These are phyloP conservation scores for Planococcus citri DNA, from an alignment of 1,140 invertebrate genomes.

Conservation along the genomic window DNA sequence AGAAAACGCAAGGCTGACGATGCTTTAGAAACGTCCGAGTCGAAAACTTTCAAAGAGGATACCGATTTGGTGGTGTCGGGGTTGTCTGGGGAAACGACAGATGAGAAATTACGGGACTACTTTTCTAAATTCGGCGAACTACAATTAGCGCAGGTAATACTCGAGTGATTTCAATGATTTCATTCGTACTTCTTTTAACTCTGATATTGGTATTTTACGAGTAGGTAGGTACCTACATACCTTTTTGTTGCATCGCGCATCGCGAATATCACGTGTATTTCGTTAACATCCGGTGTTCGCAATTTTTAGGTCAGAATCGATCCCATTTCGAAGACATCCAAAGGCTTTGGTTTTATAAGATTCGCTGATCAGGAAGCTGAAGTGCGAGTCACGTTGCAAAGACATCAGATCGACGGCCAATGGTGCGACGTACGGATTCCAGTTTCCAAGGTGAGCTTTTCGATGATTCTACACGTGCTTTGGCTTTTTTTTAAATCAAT, in stretches of 20 bases:
- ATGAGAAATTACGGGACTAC: constrained; percentile 57
- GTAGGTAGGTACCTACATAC: no score
- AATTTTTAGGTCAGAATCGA: constrained; percentile 65
- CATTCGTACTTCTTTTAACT: no score
- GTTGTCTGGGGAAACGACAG: constrained; percentile 62
- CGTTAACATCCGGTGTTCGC: background rate
- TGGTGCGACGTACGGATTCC: constrained; percentile 97
- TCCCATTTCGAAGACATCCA: constrained; percentile 83
- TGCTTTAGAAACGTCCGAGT: background rate
- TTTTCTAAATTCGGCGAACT: constrained; percentile 66
- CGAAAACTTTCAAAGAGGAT: constrained; percentile 23
- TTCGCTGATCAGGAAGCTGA: constrained; percentile 83
- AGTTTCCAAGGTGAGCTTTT: constrained; percentile 23
- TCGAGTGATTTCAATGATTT: no score
- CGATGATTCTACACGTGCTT: no score
- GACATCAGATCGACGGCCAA: constrained; percentile 88
- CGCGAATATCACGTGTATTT: no score
- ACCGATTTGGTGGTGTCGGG: constrained; percentile 70
- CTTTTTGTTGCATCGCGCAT: no score
- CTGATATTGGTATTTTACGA: no score
- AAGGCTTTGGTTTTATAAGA: constrained; percentile 94
- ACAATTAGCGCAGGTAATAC: constrained; percentile 53
- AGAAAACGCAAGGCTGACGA: background rate
- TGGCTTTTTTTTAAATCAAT: no score
- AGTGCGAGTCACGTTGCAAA: constrained; percentile 68